Evolutionary conservation across 2,797 vertebrate species (phyloP).

Genomic region (Sparidentex hasta): DNA sequence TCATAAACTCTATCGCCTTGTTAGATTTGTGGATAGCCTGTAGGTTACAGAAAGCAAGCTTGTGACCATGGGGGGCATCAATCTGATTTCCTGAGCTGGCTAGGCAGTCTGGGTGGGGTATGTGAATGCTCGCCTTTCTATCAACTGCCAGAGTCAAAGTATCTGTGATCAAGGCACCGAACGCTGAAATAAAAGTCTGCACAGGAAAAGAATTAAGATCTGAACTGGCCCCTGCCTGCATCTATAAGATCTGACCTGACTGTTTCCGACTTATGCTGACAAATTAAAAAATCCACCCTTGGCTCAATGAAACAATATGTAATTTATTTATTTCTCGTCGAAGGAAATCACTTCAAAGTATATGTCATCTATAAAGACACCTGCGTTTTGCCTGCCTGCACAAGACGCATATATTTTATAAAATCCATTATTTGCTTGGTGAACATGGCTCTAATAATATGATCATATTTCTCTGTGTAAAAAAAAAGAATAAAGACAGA

Average conservation of each 20-base stretch:
- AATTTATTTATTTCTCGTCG: not conserved
- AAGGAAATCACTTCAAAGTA: not conserved
- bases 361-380: not conserved
- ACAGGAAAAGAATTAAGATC: slow-evolving; percentile 32
- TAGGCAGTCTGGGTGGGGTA: slow-evolving; percentile 30
- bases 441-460: not conserved
- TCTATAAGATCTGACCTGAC: slow-evolving; percentile 29
- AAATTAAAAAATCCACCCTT: slow-evolving; percentile 10
- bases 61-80: slow-evolving; percentile 36
- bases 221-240: slow-evolving; percentile 18
- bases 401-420: not conserved
- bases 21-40: slow-evolving; percentile 53
- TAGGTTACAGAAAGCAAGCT: slow-evolving; percentile 60
- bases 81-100: slow-evolving; percentile 51
- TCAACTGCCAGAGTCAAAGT: slow-evolving; percentile 48
- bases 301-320: not conserved
- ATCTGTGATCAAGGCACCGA: slow-evolving; percentile 51
- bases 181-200: slow-evolving; percentile 57
- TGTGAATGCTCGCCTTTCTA: slow-evolving; percentile 45
- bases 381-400: not conserved
- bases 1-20: slow-evolving; percentile 63
- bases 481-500: not conserved
- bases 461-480: not conserved
- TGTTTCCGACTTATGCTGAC: not conserved
- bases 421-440: not conserved